Evolutionary conservation across 2,888 invertebrate genomes (phyloP), one percentile per base, ranked within the genome.

Genomic region (Poecilus cupreus): DNA sequence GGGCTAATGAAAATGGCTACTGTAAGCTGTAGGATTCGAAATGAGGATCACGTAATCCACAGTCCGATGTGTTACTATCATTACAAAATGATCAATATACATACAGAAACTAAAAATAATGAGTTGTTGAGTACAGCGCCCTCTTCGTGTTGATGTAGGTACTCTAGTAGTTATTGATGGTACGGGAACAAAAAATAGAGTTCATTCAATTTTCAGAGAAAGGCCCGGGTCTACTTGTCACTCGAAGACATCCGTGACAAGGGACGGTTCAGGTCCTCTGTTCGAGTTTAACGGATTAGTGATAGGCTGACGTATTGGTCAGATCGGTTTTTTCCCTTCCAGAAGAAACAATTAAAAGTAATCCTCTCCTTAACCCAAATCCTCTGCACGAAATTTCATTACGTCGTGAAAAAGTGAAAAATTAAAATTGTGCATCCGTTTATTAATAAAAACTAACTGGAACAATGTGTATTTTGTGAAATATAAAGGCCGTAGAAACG

Each of bases 271-370:
- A n/a, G n/a, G n/a, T n/a, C n/a, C n/a, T n/a, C n/a, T n/a, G n/a
- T n/a, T 70, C 70, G 32, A 70, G 70, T 70, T 70, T 64, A 64
- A 64, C 39, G 70, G 39, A 70, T 70, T 70, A 26, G 70, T 32
- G 70, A 70, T 70, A 70, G 32, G 2, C 72, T 16, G 72, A 72
- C 46, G 46, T 72, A 72, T 72, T 72, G 72, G 72, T 72, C 72
- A 46, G 43, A 46, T 46, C 20, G 37, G 72, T 72, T 43, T 22
- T 39, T 22, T 18, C 46, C 11, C 6, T 46, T 16, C 39, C 32
- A 13, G 8, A 22, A n/a, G 22, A 46, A 39, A 72, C 72, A 72
- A 72, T 43, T 46, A 46, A 72, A 43, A 16, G n/a, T 43, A 18
- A 13, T 43, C 13, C 43, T n/a, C 43, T 43, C 43, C 2, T 1